phyloP scores from a whole-genome alignment of 2,113 vertebrate species.

The Pelmatolapia mariae region DNA sequence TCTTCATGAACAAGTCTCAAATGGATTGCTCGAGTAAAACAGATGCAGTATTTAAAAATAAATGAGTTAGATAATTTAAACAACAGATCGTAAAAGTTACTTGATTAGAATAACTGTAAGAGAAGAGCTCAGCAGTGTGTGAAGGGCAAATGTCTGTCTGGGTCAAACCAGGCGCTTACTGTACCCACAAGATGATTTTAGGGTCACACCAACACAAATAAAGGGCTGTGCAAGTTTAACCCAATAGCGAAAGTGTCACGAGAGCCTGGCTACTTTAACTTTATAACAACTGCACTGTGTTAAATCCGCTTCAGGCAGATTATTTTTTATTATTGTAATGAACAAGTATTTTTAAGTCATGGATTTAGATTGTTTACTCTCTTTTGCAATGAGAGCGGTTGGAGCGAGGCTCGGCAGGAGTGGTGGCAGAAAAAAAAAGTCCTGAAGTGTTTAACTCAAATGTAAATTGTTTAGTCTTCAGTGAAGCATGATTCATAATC shows the following conservation, averaged over 20 bases:
- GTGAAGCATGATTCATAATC: neutral
- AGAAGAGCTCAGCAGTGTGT: neutral
- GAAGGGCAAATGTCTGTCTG: neutral
- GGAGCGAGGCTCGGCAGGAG: neutral
- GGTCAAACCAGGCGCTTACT: neutral
- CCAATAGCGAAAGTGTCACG: neutral
- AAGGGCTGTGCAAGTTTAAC: neutral
- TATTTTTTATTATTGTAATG: neutral
- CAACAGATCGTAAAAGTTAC: neutral
- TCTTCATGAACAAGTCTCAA: neutral
- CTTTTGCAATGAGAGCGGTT: neutral
- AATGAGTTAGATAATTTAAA: neutral
- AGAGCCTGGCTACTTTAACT: neutral
- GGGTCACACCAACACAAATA: neutral
- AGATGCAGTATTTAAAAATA: neutral
- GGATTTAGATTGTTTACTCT: neutral
- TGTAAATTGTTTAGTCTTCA: neutral
- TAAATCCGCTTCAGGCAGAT: neutral
- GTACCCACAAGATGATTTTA: neutral
- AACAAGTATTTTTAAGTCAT: neutral
- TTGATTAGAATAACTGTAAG: neutral
- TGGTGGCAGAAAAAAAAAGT: neutral
- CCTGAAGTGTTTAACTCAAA: neutral
- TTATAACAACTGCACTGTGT: neutral
- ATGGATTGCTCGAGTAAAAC: neutral